A percentile compares a stretch with the other conserved stretches of the same genome.
These are phyloP conservation scores for Alentia gelatinosa DNA, from an alignment of 2,888 invertebrate species.

Conservation along the genomic window DNA sequence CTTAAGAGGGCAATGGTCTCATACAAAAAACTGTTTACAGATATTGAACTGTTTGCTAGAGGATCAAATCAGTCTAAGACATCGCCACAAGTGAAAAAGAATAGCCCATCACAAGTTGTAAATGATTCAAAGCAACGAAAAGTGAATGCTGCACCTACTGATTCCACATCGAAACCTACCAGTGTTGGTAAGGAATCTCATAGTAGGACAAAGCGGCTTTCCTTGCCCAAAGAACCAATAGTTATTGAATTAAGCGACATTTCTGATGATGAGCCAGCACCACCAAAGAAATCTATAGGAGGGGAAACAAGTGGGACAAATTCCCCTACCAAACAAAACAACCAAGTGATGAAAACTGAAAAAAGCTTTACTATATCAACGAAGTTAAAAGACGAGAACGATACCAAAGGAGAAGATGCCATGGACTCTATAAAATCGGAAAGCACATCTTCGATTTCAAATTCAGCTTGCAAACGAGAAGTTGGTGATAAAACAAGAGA, in stretches of 20 bases:
- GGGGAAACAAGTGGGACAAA: background rate
- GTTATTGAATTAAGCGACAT: constrained; percentile 61
- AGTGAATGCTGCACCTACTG: background rate
- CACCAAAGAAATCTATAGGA: background rate
- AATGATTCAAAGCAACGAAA: background rate
- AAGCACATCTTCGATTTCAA: too few species aligned
- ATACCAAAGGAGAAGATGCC: too few species aligned
- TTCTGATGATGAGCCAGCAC: constrained; percentile 56
- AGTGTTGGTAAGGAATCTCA: background rate
- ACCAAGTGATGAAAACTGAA: too few species aligned
- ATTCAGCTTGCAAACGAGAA: too few species aligned
- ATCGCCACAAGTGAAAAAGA: background rate
- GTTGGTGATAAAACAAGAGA: too few species aligned
- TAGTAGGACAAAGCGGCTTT: background rate
- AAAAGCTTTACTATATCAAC: too few species aligned
- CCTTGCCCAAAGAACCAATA: background rate
- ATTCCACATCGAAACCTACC: too few species aligned
- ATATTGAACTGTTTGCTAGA: constrained; percentile 48
- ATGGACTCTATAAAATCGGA: too few species aligned
- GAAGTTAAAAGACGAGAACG: too few species aligned
- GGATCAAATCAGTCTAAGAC: background rate
- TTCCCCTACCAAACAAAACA: background rate
- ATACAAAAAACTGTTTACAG: constrained; percentile 54
- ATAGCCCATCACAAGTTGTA: background rate
- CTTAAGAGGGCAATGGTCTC: constrained; percentile 56